Percentiles rank a stretch among this genome's conserved stretches.
These are phyloP conservation scores for Cottus gobio DNA, from an alignment of 2,113 vertebrate species.

Conservation along the genomic window DNA sequence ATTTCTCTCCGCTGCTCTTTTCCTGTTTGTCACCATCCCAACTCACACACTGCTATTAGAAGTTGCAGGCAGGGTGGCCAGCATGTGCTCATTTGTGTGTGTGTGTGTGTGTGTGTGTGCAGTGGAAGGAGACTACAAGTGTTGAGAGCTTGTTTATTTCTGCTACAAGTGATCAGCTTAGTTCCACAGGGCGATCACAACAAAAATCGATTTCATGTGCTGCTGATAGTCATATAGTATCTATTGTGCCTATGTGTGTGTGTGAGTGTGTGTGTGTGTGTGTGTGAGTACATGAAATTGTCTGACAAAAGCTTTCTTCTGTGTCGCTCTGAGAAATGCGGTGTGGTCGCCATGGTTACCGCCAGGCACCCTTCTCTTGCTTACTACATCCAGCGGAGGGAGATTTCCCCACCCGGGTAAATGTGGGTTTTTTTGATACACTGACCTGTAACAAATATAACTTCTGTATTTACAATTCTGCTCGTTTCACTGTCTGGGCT, in stretches of 20 bases:
- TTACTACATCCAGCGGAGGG: conserved; percentile 8
- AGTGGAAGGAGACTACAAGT: neutral
- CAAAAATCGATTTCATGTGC: conserved; percentile 12
- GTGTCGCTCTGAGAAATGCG: conserved; percentile 39
- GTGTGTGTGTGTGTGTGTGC: neutral
- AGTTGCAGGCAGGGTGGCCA: conserved; percentile 38
- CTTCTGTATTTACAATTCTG: neutral
- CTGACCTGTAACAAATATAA: conserved; percentile 11
- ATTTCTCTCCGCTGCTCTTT: conserved; percentile 44
- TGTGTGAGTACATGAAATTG: conserved; percentile 15
- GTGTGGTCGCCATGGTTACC: conserved; percentile 66
- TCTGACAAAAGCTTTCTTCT: conserved; percentile 43
- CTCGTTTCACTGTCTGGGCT: neutral
- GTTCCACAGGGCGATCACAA: conserved; percentile 23
- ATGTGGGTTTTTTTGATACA: conserved; percentile 20
- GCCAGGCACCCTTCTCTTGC: conserved; percentile 38
- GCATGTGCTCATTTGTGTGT: conserved; percentile 4
- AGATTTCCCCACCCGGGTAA: conserved; percentile 25
- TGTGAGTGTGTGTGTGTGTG: conserved; percentile 19
- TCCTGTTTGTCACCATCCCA: conserved; percentile 63
- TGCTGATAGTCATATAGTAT: neutral
- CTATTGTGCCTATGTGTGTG: neutral
- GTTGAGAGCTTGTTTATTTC: conserved; percentile 14
- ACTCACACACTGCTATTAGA: conserved; percentile 61
- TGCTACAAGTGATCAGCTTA: conserved; percentile 7